Evolutionary conservation across 2,113 vertebrate species (phyloP), one percentile per base, ranked within the genome.

Genomic region (Marmota flaviventris): DNA sequence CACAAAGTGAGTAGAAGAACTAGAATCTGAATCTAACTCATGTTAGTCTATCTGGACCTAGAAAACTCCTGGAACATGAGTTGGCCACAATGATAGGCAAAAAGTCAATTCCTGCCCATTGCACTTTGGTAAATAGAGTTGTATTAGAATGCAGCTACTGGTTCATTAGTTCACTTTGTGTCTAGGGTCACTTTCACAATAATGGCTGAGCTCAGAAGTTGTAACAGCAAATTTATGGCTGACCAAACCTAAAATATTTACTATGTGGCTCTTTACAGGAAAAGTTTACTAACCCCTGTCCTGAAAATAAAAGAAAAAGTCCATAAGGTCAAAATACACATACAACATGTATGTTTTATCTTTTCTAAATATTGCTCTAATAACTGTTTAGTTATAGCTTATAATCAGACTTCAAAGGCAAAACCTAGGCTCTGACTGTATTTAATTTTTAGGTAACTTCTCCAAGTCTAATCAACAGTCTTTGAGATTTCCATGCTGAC

Each of bases 381-480:
- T 45, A 83, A 78, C 37, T 58, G 5, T 22, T 69, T 70, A 51
- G 45, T 42, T 73, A 58, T n/a, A 53, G 61, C 4, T 76, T 65
- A 70, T 32, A 76, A 29, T 8, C 58, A 61, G 51, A 8, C 18
- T 84, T 85, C 8, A 65, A 78, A 93, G 65, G 72, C 24, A 94
- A 87, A 51, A 37, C 83, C 1, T 73, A 37, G 70, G 22, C 69
- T 72, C 61, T 81, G 34, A 39, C 13, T 32, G 2, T 1, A 13
- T 45, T 73, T 95, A 73, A 92, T 34, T 79, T 91, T 81, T 72
- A 77, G 86, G 51, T 25, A 69, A 72, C 93, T 37, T 85, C 27
- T 85, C 18, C 65, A 81, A 84, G 34, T 45, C 65, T 53, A n/a
- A 11, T 45, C 1, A 84, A 56, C 22, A 51, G 86, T 82, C 32